These are phyloP conservation scores for Nemotelus nigrinus DNA, from an alignment of 2,888 invertebrate genomes.

Conservation along the genomic window DNA sequence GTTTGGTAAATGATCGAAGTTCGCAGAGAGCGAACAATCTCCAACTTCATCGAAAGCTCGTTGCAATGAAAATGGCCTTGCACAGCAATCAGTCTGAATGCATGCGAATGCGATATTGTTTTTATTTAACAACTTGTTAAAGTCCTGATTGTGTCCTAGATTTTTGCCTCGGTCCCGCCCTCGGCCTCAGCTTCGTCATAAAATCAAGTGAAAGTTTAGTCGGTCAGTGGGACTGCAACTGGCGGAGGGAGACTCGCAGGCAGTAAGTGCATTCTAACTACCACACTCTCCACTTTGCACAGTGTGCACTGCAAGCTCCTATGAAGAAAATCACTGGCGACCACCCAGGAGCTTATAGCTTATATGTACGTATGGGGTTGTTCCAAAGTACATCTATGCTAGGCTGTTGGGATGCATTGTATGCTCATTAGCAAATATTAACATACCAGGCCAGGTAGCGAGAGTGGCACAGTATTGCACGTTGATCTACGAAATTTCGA, in stretches of 20 bases:
- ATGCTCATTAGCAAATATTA: conserved; percentile 28
- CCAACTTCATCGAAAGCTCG: neutral
- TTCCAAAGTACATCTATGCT: no score
- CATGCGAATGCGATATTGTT: conserved; percentile 9
- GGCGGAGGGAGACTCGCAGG: neutral
- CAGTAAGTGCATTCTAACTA: neutral
- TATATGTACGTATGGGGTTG: no score
- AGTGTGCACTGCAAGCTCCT: neutral
- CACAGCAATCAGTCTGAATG: conserved; percentile 9
- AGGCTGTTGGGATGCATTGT: neutral
- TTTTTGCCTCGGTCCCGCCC: neutral
- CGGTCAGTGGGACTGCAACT: conserved; percentile 61
- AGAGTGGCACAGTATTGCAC: neutral
- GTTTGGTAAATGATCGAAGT: no score
- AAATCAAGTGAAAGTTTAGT: conserved; percentile 56
- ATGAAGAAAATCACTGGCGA: conserved; percentile 12
- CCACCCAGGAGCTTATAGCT: neutral
- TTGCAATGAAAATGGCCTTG: neutral
- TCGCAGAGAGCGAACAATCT: no score
- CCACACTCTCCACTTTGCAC: no score
- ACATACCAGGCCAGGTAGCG: neutral
- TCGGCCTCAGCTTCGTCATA: neutral
- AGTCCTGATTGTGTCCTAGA: conserved; percentile 33
- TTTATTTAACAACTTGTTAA: conserved; percentile 29
- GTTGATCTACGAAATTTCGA: neutral